Conservation (phyloP, 2,113 vertebrate species). For the Psittacula cyanocephala region DNA sequence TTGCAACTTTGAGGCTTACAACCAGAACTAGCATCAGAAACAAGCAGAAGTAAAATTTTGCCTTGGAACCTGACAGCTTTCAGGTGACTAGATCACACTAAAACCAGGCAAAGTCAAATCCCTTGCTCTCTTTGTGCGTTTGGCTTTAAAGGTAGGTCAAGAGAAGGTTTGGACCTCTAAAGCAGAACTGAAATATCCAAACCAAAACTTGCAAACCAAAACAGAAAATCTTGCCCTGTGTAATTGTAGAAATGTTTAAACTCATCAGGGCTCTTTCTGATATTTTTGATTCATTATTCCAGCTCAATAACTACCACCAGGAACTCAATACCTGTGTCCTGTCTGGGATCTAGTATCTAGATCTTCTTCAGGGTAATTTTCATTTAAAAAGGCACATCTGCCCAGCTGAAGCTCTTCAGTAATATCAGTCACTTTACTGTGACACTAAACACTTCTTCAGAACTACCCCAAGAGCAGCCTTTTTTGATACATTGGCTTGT, state of each 20-base stretch:
- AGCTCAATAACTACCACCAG: background rate
- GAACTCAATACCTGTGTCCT: background rate
- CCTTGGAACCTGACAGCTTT: background rate
- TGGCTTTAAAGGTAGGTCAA: background rate
- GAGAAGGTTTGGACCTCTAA: background rate
- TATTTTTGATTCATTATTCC: background rate
- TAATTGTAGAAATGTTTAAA: background rate
- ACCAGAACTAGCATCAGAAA: background rate
- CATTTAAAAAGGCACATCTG: background rate
- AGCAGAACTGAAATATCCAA: background rate
- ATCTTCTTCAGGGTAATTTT: background rate
- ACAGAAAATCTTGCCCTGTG: background rate
- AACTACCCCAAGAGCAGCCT: background rate
- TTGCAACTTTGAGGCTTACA: background rate
- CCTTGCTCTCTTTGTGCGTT: background rate
- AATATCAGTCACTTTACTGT: background rate
- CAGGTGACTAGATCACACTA: background rate
- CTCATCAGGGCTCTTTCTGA: background rate
- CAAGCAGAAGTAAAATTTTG: background rate
- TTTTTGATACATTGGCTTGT: background rate
- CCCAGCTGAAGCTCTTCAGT: background rate
- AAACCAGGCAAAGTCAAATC: background rate
- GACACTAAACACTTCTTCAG: background rate
- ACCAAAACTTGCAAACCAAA: background rate
- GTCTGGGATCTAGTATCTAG: background rate